Conservation (phyloP, 2,113 vertebrate species). For the Heterotilapia buettikoferi region DNA sequence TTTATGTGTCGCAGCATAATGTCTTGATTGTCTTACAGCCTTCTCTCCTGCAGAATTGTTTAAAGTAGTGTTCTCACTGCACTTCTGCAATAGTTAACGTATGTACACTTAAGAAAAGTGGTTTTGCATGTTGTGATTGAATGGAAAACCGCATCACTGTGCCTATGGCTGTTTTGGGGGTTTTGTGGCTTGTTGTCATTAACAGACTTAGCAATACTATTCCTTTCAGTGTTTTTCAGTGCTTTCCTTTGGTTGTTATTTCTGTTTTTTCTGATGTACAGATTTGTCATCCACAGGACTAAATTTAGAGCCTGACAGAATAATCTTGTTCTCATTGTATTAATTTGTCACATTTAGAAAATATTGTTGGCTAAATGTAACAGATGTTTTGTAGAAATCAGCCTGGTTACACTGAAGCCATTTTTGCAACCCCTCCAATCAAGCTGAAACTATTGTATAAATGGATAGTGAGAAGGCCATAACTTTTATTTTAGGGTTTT, state of each 20-base stretch:
- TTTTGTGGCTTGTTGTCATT: neutral
- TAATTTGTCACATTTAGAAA: neutral
- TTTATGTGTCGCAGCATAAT: neutral
- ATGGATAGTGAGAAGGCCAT: neutral
- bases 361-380: neutral
- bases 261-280: neutral
- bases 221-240: neutral
- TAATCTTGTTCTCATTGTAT: neutral
- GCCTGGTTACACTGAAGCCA: neutral
- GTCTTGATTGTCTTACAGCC: neutral
- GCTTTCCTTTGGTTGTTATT: neutral
- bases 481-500: neutral
- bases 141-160: neutral
- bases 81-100: neutral
- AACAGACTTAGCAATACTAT: neutral
- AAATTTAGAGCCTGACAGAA: neutral
- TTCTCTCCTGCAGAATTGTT: neutral
- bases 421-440: neutral
- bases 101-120: neutral
- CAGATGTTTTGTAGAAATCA: neutral
- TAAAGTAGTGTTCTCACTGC: neutral
- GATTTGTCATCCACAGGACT: neutral
- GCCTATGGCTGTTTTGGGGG: neutral
- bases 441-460: neutral
- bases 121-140: neutral